Conservation (phyloP, 2,888 invertebrate species). For the Pedicia rivosa region DNA sequence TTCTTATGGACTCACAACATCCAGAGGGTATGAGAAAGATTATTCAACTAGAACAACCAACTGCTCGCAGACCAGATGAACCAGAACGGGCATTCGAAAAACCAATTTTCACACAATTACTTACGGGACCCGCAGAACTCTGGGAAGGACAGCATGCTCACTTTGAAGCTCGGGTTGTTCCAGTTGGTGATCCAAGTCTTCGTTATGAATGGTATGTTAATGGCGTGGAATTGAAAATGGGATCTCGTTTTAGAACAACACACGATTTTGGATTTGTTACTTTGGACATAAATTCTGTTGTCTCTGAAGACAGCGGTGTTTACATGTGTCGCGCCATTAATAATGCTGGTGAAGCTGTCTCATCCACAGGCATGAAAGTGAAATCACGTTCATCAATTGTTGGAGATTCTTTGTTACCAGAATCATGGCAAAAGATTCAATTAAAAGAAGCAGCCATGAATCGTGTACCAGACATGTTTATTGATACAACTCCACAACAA, state of each 20-base stretch:
- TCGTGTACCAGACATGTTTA: constrained; percentile 74
- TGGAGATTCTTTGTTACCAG: constrained; percentile 74
- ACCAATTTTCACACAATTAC: constrained; percentile 77
- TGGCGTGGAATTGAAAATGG: constrained; percentile 82
- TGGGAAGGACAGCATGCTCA: constrained; percentile 86
- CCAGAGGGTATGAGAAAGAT: constrained; percentile 87
- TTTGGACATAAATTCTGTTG: constrained; percentile 75
- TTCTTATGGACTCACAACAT: constrained; percentile 80
- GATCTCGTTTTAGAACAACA: constrained; percentile 78
- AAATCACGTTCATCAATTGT: constrained; percentile 66
- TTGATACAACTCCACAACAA: constrained; percentile 71
- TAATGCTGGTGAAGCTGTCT: constrained; percentile 85
- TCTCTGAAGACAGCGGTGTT: constrained; percentile 78
- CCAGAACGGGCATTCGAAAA: constrained; percentile 74
- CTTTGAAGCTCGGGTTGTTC: constrained; percentile 81
- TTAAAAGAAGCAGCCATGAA: constrained; percentile 85
- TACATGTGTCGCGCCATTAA: constrained; percentile 92
- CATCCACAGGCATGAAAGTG: constrained; percentile 78
- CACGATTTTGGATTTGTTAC: constrained; percentile 92
- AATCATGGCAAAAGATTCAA: constrained; percentile 84
- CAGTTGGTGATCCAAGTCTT: constrained; percentile 84
- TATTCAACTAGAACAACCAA: constrained; percentile 66
- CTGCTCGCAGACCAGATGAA: constrained; percentile 50
- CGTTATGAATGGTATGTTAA: constrained; percentile 94
- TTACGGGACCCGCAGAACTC: constrained; percentile 76